Conservation (phyloP, 2,888 invertebrate species). For the Torymus aiolomorphi region DNA sequence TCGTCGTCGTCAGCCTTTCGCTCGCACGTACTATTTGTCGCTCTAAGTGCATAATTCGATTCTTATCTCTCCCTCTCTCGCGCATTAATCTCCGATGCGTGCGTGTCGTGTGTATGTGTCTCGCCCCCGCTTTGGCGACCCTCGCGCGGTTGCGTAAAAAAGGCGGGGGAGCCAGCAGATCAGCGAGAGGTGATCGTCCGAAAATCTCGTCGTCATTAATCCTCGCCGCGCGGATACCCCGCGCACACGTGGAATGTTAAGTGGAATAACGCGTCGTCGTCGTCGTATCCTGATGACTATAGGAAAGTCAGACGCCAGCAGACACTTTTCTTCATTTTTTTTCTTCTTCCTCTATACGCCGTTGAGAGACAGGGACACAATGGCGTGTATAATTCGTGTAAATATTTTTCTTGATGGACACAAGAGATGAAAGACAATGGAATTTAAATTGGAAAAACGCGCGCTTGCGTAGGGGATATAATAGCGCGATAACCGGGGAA, state of each 20-base stretch:
- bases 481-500: too few species aligned
- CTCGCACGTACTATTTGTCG: conserved; percentile 30
- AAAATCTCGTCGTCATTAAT: conserved; percentile 54
- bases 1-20: too few species aligned
- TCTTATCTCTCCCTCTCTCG: conserved; percentile 36
- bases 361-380: not conserved
- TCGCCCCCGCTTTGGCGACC: not conserved
- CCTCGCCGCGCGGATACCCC: conserved; percentile 7
- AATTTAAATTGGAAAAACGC: too few species aligned
- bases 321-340: too few species aligned
- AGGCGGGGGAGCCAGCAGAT: not conserved
- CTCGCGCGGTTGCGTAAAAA: not conserved
- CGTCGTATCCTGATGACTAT: too few species aligned
- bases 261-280: conserved; percentile 4
- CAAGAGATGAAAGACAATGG: too few species aligned
- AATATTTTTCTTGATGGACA: too few species aligned
- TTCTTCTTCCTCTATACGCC: too few species aligned
- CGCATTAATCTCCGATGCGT: conserved; percentile 47
- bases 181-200: conserved; percentile 15
- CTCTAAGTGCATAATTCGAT: conserved; percentile 56
- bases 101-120: too few species aligned
- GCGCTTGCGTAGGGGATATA: too few species aligned
- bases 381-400: too few species aligned
- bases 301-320: too few species aligned
- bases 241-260: conserved; percentile 19